Conservation (phyloP, 2,113 vertebrate species). For the Rostratula benghalensis region DNA sequence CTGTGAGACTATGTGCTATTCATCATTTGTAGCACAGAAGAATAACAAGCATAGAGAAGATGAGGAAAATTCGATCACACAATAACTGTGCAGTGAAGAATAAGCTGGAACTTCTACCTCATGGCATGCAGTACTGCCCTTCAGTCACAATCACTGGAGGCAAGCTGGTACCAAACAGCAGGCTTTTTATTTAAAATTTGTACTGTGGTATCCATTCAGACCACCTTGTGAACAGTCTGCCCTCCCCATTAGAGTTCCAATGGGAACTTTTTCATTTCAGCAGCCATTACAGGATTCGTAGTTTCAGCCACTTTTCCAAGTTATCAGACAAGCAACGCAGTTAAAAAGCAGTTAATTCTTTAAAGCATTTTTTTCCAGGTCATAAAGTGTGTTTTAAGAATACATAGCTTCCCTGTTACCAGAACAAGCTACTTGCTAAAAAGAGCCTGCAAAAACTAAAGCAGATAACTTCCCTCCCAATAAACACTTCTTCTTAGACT, state of each 20-base stretch:
- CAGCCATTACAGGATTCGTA: neutral
- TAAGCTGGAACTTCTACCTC: neutral
- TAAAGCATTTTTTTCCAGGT: neutral
- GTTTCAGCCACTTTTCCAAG: accelerated
- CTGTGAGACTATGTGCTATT: neutral
- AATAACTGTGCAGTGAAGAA: neutral
- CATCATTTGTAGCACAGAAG: neutral
- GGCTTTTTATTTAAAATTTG: neutral
- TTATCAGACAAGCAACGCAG: neutral
- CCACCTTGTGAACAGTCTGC: neutral
- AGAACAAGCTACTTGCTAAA: neutral
- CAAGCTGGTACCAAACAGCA: neutral
- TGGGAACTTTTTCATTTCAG: neutral
- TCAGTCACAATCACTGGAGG: neutral
- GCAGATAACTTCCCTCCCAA: neutral
- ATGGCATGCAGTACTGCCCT: neutral
- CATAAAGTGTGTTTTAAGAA: neutral
- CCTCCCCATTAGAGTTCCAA: neutral
- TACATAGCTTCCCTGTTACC: accelerated
- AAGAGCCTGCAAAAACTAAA: neutral
- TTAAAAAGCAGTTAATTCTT: neutral
- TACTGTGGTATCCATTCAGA: neutral
- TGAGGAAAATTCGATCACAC: neutral
- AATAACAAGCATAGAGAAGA: neutral
- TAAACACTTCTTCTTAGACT: neutral